Base-by-base conservation (phyloP, 2,888 invertebrate species). In the Capitulum mitella region DNA sequence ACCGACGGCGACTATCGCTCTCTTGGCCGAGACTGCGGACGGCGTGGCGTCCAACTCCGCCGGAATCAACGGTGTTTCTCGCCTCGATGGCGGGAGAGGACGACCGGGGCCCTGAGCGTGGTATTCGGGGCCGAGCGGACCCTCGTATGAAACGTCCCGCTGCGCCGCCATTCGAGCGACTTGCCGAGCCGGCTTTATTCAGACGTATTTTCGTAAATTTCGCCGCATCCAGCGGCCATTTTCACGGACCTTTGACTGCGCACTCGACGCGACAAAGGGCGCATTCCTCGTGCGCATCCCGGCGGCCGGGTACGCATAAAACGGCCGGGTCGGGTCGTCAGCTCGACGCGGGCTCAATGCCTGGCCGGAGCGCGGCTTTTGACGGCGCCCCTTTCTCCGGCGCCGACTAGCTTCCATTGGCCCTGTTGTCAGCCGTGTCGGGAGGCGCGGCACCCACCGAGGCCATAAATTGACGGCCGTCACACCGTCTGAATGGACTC, bases 401-500 rank as follows among this genome's bases (percentile, higher is more conserved):
- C 58, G 58, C 10, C 58, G 5, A 29, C 43, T 43, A 12, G 6
- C 43, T 43, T 12, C 43, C n/a, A 58, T 29, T 58, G 58, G 58
- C n/a, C n/a, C 58, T 58, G 58, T 58, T 58, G 58, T 58, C 58
- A 29, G 58, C 58, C 58, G 29, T 29, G 58, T 58, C 58, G 58
- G 43, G 43, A 43, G 43, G 5, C 43, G 43, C 43, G 43, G 12
- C 58, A 10, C 10, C n/a, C 58, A 5, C n/a, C n/a, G 58, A n/a
- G 8, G 58, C 58, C n/a, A 58, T 58, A 58, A 58, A 58, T 58
- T n/a, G 58, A n/a, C 58, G 29, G 58, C 58, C 58, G 58, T 58
- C 58, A 58, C 58, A 10, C n/a, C n/a, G n/a, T 1, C 58, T 58
- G n/a, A 58, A 58, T 58, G 8, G 58, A 3, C 29, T 29, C 58